Evolutionary conservation across 2,797 vertebrate species (phyloP), one percentile per base, ranked within the genome.

Genomic region (Siniperca undulata): DNA sequence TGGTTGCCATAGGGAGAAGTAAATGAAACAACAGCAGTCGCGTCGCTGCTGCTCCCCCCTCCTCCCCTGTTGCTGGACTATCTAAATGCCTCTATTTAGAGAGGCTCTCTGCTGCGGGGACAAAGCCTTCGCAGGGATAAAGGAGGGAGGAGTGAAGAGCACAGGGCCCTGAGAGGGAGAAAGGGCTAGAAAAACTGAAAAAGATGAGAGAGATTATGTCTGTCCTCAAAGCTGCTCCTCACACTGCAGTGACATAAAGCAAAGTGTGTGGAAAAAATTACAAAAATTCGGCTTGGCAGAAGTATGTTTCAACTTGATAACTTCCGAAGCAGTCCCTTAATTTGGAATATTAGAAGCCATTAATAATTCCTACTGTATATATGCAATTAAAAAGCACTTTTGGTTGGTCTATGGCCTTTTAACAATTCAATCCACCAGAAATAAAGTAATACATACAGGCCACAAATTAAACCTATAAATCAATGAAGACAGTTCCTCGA

Each of bases 1-100:
- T 96, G 97, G 98, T 99, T 99, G 97, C 97, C 97, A 98, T 98
- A 97, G 97, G 93, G 96, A 98, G 96, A 95, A 94, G 95, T 95
- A 95, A 95, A 95, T 93, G 95, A 97, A 97, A 97, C 96, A 97
- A 97, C 96, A 95, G 95, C 95, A 93, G 95, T 87, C 68, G 93
- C 91, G 96, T 96, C 94, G 94, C 95, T 85, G 92, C 92, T 88
- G 78, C 91, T 86, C 77, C 77, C 93, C 96, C 92, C 91, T 95
- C 69, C 6, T 85, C 92, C 96, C 92, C 94, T 94, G 94, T 89
- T 94, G 93, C 90, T 86, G 85, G 93, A 91, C 94, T 94, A 93
- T 94, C 94, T 94, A 95, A 96, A 95, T 94, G 93, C 93, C 92
- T 92, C 93, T 94, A 94, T 95, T 95, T 96, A 96, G 93, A 96